These are phyloP conservation scores for Trissolcus japonicus DNA, from an alignment of 2,888 invertebrate species.

Conservation along the genomic window DNA sequence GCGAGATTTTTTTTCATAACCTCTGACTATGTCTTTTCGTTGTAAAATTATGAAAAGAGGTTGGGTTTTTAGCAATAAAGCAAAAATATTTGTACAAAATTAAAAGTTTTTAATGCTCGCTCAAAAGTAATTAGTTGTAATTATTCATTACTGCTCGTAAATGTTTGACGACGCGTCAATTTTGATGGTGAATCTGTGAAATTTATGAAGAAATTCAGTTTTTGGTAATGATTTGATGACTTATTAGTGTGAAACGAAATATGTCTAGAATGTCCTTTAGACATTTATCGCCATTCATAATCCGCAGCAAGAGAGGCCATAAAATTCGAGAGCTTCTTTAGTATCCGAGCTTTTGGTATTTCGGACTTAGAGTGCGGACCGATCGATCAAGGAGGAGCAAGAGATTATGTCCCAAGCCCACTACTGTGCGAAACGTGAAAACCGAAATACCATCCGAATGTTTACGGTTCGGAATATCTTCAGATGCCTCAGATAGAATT, in stretches of 20 bases:
- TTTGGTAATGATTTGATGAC: constrained; percentile 26
- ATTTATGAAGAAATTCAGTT: too few relatives aligned
- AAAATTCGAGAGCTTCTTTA: constrained; percentile 58
- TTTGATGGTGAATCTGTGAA: too few relatives aligned
- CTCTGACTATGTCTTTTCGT: too few relatives aligned
- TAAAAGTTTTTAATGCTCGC: too few relatives aligned
- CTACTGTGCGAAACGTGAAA: constrained; percentile 38
- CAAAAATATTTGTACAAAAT: too few relatives aligned
- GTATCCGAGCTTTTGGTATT: constrained; percentile 49
- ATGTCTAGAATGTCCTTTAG: constrained; percentile 57
- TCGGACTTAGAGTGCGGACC: constrained; percentile 44
- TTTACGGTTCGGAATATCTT: constrained; percentile 43
- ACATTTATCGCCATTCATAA: constrained; percentile 61
- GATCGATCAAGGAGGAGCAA: constrained; percentile 51
- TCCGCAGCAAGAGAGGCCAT: constrained; percentile 48
- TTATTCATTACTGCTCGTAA: too few relatives aligned
- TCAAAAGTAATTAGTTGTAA: too few relatives aligned
- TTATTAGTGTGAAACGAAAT: constrained; percentile 39
- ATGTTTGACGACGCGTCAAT: too few relatives aligned
- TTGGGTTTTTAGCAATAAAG: too few relatives aligned
- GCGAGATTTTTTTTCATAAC: too few relatives aligned
- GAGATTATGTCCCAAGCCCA: constrained; percentile 43
- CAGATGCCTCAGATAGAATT: constrained; percentile 33
- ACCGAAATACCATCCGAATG: constrained; percentile 47
- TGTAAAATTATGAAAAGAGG: too few relatives aligned